These are phyloP conservation scores for Diplodus sargus DNA, from an alignment of 2,797 vertebrate genomes.

Conservation along the genomic window DNA sequence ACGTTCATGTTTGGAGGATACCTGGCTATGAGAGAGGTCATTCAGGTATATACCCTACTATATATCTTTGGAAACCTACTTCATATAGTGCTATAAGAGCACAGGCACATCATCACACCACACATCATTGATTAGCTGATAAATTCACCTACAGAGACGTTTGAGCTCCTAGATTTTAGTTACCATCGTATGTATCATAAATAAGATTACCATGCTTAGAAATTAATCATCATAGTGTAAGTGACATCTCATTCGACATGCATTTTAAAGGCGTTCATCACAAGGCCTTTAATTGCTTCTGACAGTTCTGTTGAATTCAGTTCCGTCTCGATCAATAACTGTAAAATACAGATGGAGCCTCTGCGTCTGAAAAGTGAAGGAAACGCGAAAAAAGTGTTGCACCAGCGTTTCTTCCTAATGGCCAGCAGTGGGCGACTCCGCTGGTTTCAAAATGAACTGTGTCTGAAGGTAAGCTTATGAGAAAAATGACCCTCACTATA, in stretches of 20 bases:
- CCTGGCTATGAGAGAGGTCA: background rate
- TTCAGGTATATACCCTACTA: background rate
- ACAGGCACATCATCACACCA: background rate
- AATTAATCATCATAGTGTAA: slow-evolving; percentile 14
- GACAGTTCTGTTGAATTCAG: slow-evolving; percentile 12
- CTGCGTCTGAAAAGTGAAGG: too few relatives aligned
- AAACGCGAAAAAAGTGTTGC: too few relatives aligned
- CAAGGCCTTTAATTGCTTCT: slow-evolving; percentile 2
- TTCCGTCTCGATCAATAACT: background rate
- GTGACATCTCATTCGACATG: slow-evolving; percentile 19
- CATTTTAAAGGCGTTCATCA: slow-evolving; percentile 10
- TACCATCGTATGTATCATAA: background rate
- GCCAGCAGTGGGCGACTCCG: too few relatives aligned
- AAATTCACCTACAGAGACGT: background rate
- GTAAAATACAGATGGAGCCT: too few relatives aligned
- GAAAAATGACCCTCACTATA: too few relatives aligned
- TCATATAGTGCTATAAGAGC: background rate
- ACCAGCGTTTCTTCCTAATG: too few relatives aligned
- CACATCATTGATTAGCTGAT: background rate
- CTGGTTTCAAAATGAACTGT: too few relatives aligned
- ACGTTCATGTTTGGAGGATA: slow-evolving; percentile 14
- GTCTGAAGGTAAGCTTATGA: too few relatives aligned
- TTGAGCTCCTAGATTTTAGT: background rate
- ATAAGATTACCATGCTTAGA: background rate
- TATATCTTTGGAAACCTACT: background rate